Percentiles rank a stretch among this genome's conserved stretches.
Evolutionary conservation across 2,888 invertebrate species (phyloP).

Genomic region (Caradrina clavipalpis): DNA sequence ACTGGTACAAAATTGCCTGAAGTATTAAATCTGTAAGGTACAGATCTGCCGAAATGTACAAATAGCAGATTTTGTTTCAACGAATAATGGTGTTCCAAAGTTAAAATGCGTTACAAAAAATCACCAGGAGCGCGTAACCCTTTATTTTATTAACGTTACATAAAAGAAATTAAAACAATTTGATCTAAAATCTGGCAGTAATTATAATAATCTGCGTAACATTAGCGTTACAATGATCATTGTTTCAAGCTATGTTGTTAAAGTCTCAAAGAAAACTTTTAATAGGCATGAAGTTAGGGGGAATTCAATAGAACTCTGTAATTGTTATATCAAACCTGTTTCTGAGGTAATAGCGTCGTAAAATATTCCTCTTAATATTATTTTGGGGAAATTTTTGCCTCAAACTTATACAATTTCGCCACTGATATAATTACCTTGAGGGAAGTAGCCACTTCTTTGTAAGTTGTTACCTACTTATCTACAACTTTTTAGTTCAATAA

Average conservation of each 20-base stretch:
- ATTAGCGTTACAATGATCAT: constrained; percentile 80
- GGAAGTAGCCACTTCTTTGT: constrained; percentile 63
- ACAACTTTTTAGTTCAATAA: constrained; percentile 65
- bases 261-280: constrained; percentile 82
- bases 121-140: constrained; percentile 1
- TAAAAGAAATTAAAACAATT: constrained; percentile 62
- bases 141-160: constrained; percentile 22
- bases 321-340: constrained; percentile 75
- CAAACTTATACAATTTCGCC: constrained; percentile 73
- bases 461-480: constrained; percentile 57
- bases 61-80: no score
- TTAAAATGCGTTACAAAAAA: constrained; percentile 18
- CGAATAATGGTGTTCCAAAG: not conserved
- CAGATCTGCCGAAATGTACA: no score
- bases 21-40: no score
- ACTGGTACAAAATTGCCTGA: no score
- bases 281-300: constrained; percentile 81
- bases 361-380: constrained; percentile 75
- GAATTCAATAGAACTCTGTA: constrained; percentile 80
- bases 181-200: constrained; percentile 67
- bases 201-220: constrained; percentile 79
- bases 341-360: constrained; percentile 73
- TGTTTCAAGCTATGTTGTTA: constrained; percentile 79
- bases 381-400: constrained; percentile 73
- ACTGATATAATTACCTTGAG: constrained; percentile 68